phyloP scores from a whole-genome alignment of 2,888 invertebrate species.

The Tipula helvola region DNA sequence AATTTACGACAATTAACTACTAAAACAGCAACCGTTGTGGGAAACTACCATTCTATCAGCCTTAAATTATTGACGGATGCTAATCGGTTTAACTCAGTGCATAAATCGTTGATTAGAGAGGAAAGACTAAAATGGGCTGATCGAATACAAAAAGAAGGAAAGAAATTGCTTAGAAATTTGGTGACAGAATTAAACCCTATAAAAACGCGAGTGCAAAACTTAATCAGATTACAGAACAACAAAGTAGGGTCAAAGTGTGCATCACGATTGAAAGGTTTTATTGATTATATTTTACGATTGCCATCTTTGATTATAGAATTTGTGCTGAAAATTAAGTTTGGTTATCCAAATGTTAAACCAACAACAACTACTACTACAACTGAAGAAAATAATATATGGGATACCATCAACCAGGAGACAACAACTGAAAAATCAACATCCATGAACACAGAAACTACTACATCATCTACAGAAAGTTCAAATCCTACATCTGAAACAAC shows the following conservation, averaged over 20 bases:
- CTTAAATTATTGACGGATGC: background rate
- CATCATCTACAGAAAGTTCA: no score
- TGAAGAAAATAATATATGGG: no score
- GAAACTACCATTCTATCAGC: background rate
- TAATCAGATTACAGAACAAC: background rate
- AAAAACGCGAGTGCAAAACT: background rate
- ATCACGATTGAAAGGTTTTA: background rate
- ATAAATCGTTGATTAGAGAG: background rate
- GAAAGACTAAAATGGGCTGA: background rate
- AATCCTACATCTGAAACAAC: no score
- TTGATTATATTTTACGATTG: background rate
- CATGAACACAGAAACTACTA: no score
- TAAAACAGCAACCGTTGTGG: background rate
- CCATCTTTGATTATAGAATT: background rate
- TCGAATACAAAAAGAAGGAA: background rate
- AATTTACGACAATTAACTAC: background rate
- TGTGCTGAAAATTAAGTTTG: background rate
- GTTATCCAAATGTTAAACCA: background rate
- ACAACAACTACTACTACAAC: no score
- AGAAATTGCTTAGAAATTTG: background rate
- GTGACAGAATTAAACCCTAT: background rate
- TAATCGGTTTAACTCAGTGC: background rate
- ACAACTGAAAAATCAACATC: no score
- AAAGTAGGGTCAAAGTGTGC: background rate
- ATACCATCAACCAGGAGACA: no score